Evolutionary conservation across 2,113 vertebrate species (phyloP), one percentile per base, ranked within the genome.

Genomic region (Bostrychus sinensis): DNA sequence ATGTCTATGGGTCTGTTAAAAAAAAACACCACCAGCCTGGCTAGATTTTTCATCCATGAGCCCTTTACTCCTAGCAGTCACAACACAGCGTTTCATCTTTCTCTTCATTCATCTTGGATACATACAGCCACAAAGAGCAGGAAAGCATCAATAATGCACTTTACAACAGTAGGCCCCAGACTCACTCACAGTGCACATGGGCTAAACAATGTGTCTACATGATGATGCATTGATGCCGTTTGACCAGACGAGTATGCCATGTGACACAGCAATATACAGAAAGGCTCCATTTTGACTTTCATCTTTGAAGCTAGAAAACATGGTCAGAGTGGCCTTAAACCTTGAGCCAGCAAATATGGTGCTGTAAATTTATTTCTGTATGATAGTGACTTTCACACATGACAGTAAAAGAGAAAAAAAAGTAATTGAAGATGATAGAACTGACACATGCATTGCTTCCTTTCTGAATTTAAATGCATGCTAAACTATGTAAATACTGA

Each of bases 31-130:
- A 62, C 68, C 84, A 74, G 67, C 23, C 56, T 0, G 58, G 61
- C 51, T 81, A 76, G 78, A 89, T 90, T 85, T 90, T 88, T 86
- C 82, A 86, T 86, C 78, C 41, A 66, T 53, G 64, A 83, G 75
- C 77, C 84, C 75, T 75, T 90, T 84, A 85, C 86, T 82, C 63
- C 65, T 80, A 70, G 65, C 86, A 84, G 79, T 86, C 86, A 88
- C 88, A 86, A 76, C 76, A 80, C 63, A 88, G 77, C 26, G 60
- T 89, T 89, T 89, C 83, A 89, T 90, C 86, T 87, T 83, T 78
- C 71, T 80, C 69, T 81, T 80, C 86, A 89, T 89, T 89, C 86
- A 88, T 89, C 84, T 79, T 73, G 64, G 80, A 82, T 76, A 81
- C 72, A 70, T 50, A 16, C 38, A 80, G 76, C 72, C 73, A 67